Evolutionary conservation across 2,888 invertebrate species (phyloP).

Genomic region (Ichneumoninae sp.): DNA sequence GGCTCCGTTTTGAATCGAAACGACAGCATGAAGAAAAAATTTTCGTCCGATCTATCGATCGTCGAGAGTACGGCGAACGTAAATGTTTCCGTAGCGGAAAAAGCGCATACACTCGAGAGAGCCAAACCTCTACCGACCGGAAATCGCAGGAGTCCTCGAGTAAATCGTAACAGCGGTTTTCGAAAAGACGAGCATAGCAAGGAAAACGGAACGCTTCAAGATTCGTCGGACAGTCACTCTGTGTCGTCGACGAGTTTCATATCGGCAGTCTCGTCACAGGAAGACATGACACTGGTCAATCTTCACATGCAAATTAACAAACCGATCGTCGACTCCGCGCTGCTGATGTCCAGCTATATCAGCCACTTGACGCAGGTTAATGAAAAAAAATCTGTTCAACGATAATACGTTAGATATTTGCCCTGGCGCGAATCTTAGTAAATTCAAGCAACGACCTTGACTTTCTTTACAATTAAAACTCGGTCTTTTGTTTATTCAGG

Average conservation of each 20-base stretch:
- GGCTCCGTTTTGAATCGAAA: conserved; percentile 84
- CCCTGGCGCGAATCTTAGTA: background rate
- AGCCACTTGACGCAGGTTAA: conserved; percentile 94
- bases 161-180: conserved; percentile 73
- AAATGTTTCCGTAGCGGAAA: conserved; percentile 75
- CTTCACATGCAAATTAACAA: conserved; percentile 96
- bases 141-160: conserved; percentile 75
- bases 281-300: conserved; percentile 96
- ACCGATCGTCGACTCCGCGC: conserved; percentile 96
- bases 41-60: conserved; percentile 87
- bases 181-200: conserved; percentile 71
- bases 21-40: conserved; percentile 85
- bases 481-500: conserved; percentile 74
- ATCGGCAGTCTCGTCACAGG: conserved; percentile 96
- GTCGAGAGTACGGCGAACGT: conserved; percentile 81
- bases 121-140: conserved; percentile 74
- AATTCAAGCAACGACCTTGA: background rate
- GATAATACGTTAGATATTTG: conserved; percentile 9
- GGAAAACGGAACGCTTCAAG: conserved; percentile 78
- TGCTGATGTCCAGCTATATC: conserved; percentile 97
- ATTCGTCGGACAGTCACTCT: conserved; percentile 91
- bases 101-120: conserved; percentile 82
- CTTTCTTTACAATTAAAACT: conserved; percentile 5
- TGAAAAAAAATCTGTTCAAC: background rate
- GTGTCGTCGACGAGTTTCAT: conserved; percentile 94